These are phyloP conservation scores for Branchipolynoe longqiensis DNA, from an alignment of 2,888 invertebrate genomes.

Conservation along the genomic window DNA sequence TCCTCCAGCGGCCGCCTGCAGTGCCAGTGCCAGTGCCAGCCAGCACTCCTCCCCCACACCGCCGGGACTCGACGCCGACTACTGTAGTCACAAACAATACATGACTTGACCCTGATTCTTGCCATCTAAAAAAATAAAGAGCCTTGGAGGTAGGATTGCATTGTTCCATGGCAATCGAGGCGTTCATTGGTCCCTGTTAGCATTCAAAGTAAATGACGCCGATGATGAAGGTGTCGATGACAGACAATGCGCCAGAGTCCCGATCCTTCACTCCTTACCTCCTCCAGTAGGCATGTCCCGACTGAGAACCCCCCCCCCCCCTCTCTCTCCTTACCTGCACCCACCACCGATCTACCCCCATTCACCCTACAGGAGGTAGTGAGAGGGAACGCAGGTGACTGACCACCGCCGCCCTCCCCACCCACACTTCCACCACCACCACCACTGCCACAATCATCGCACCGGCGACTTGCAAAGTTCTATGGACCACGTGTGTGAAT, in stretches of 20 bases:
- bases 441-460: too few species aligned
- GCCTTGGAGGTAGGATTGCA: neutral
- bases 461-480: too few species aligned
- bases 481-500: too few species aligned
- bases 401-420: too few species aligned
- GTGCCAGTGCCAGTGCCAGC: too few species aligned
- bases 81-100: constrained; percentile 2
- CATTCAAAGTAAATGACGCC: constrained; percentile 6
- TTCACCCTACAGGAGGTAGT: neutral
- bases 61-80: too few species aligned
- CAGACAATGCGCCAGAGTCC: constrained; percentile 34
- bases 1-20: too few species aligned
- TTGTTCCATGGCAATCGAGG: constrained; percentile 54
- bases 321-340: neutral
- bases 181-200: constrained; percentile 38
- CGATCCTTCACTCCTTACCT: too few species aligned
- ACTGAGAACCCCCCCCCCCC: too few species aligned
- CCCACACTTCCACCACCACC: too few species aligned
- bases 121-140: constrained; percentile 44
- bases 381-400: neutral
- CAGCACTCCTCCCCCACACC: too few species aligned
- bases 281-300: constrained; percentile 15
- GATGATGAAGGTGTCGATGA: neutral
- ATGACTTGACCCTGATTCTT: constrained; percentile 55
- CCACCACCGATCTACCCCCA: neutral